A percentile compares a stretch with the other conserved stretches of the same genome.
phyloP scores from a whole-genome alignment of 2,113 vertebrate species.

The Gila orcuttii region DNA sequence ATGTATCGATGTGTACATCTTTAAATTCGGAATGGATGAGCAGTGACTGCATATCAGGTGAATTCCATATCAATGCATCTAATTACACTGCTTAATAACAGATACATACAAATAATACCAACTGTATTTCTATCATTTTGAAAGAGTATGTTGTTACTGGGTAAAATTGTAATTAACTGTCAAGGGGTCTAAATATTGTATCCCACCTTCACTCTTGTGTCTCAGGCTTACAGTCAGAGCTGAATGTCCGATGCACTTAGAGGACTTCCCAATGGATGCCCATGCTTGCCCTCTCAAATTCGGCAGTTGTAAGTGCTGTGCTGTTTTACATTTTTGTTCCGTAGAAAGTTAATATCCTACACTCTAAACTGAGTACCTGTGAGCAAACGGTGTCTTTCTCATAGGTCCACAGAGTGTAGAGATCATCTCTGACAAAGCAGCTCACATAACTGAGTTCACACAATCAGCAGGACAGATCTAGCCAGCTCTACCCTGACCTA shows the following conservation, averaged over 20 bases:
- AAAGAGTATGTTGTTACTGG: background rate
- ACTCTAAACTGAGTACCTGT: background rate
- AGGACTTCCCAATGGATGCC: slow-evolving; percentile 84
- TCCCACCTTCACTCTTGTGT: slow-evolving; percentile 5
- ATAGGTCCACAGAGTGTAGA: background rate
- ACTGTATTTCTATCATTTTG: background rate
- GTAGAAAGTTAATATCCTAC: background rate
- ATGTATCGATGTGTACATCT: background rate
- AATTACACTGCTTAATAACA: background rate
- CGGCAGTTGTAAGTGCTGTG: slow-evolving; percentile 79
- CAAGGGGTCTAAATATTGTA: background rate
- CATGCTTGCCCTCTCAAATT: slow-evolving; percentile 83
- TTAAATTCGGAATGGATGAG: background rate
- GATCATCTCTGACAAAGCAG: background rate
- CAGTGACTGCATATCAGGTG: background rate
- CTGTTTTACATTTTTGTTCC: background rate
- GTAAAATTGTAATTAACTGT: background rate
- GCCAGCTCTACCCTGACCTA: slow-evolving; percentile 23
- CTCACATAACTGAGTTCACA: background rate
- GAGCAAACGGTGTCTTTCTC: background rate
- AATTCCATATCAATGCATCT: background rate
- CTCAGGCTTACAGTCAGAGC: slow-evolving; percentile 80
- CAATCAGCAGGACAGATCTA: slow-evolving; percentile 4
- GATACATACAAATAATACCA: background rate
- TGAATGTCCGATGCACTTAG: slow-evolving; percentile 83